Percentiles rank a stretch among this genome's conserved stretches.
These are phyloP conservation scores for Chondrosia reniformis DNA, from an alignment of 37 sponge, comb jelly and placozoan species.

Conservation along the genomic window DNA sequence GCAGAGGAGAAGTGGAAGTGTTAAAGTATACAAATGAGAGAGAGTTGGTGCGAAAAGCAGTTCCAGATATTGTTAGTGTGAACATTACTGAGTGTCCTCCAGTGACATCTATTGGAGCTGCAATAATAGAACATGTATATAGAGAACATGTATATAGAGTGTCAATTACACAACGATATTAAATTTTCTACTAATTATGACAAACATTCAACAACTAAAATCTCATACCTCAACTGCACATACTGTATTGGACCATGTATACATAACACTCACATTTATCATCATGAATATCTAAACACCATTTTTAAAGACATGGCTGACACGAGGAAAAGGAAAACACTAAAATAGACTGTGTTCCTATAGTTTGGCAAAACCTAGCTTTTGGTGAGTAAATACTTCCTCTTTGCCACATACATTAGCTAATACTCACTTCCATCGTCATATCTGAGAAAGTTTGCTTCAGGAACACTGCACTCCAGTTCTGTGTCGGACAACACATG, in stretches of 20 bases:
- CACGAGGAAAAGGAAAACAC: no score
- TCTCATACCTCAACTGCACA: no score
- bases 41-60: slow-evolving; percentile 10
- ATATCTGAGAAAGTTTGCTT: neutral
- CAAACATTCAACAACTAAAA: no score
- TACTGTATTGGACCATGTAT: no score
- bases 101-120: neutral
- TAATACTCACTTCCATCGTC: neutral
- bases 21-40: slow-evolving; percentile 39
- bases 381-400: neutral
- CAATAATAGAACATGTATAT: neutral
- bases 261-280: no score
- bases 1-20: slow-evolving; percentile 17
- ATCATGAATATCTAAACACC: no score
- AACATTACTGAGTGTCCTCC: slow-evolving; percentile 5
- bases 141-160: neutral
- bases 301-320: no score
- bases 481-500: slow-evolving; percentile 4
- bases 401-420: neutral
- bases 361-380: no score
- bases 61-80: neutral
- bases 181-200: no score
- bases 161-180: neutral
- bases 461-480: slow-evolving; percentile 37
- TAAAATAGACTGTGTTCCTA: no score